Evolutionary conservation across 2,113 vertebrate species (phyloP).

Genomic region (Gulo gulo): DNA sequence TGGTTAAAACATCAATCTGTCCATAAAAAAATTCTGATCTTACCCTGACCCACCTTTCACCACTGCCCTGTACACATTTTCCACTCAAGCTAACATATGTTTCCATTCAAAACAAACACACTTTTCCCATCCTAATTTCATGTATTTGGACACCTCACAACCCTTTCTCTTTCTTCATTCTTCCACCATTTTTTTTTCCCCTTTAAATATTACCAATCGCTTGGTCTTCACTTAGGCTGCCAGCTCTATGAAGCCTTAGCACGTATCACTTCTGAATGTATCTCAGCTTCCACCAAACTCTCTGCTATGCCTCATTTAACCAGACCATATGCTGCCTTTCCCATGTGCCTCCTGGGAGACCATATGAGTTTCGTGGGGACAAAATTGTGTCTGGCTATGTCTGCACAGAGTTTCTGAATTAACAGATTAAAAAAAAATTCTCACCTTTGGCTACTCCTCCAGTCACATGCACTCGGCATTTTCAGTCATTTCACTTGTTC

Average conservation of each 20-base stretch:
- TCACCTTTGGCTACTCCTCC: neutral
- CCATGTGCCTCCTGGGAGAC: neutral
- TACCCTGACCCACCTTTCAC: neutral
- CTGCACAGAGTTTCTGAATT: neutral
- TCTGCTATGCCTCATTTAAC: neutral
- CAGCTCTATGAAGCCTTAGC: neutral
- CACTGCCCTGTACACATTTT: neutral
- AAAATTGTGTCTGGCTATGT: neutral
- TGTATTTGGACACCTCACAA: neutral
- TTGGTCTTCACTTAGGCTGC: neutral
- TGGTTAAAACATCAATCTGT: neutral
- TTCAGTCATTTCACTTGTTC: neutral
- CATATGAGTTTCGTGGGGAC: neutral
- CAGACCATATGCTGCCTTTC: neutral
- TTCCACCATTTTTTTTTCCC: neutral
- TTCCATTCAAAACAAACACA: neutral
- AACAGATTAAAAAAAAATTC: neutral
- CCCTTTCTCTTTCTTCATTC: neutral
- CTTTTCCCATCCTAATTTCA: neutral
- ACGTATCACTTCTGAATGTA: neutral
- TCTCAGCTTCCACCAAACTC: neutral
- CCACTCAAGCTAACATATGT: neutral
- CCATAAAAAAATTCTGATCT: neutral
- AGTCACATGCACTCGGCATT: neutral
- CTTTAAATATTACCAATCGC: neutral